These are phyloP conservation scores for Dinothrombium tinctorium DNA, from an alignment of 1,140 invertebrate genomes.

Conservation along the genomic window DNA sequence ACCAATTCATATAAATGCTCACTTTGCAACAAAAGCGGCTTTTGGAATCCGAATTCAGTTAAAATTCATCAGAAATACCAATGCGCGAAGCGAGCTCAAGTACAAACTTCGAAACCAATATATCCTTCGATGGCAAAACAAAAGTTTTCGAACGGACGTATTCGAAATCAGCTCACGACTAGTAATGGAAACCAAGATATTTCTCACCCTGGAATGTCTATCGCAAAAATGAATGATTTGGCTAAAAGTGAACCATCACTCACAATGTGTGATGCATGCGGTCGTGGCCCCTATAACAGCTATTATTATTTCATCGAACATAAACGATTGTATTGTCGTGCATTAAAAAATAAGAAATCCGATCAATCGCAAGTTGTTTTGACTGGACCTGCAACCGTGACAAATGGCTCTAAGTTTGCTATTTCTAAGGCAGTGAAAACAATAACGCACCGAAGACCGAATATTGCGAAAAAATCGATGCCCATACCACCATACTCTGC, in stretches of 20 bases:
- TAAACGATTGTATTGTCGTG: constrained; percentile 3
- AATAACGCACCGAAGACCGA: no score
- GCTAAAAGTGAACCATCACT: no score
- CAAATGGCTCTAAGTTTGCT: no score
- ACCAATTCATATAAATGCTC: background rate
- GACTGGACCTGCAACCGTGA: no score
- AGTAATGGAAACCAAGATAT: background rate
- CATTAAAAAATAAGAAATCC: background rate
- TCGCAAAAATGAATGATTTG: no score
- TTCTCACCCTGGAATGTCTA: no score
- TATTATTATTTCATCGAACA: constrained; percentile 7
- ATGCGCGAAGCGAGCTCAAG: background rate
- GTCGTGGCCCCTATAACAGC: constrained; percentile 5
- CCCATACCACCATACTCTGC: no score
- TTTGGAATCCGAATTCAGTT: background rate
- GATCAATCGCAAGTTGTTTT: no score
- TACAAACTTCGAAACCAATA: background rate
- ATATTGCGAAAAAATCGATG: no score
- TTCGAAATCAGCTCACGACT: background rate
- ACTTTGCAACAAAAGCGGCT: background rate
- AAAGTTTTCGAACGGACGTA: background rate
- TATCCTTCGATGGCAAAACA: background rate
- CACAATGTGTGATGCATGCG: constrained; percentile 4
- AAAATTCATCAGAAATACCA: constrained; percentile 7
- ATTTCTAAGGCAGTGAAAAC: no score